These are phyloP conservation scores for Otolemur crassicaudatus DNA, from an alignment of 2,797 vertebrate species.

Conservation along the genomic window DNA sequence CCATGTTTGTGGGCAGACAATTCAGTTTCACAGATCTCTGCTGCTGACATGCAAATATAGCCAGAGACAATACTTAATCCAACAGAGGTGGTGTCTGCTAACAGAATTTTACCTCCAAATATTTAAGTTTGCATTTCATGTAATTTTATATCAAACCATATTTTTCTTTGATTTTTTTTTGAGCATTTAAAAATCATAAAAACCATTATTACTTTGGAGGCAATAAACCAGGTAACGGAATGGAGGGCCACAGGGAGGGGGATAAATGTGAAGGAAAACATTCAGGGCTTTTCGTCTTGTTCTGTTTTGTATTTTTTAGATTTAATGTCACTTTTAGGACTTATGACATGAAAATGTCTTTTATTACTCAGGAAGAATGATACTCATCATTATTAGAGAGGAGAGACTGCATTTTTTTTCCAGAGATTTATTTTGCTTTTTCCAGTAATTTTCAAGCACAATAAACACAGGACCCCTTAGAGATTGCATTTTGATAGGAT, in stretches of 20 bases:
- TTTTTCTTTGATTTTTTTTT: background rate
- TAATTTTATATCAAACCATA: background rate
- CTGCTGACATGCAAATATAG: fast-evolving
- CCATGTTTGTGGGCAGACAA: fast-evolving
- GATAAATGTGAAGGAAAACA: background rate
- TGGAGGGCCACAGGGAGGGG: background rate
- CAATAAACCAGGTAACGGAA: background rate
- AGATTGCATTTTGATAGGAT: background rate
- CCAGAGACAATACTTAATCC: background rate
- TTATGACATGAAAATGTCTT: background rate
- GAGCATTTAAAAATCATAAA: background rate
- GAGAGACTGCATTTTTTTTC: background rate
- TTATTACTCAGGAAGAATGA: background rate
- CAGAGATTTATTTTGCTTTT: background rate
- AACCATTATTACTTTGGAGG: background rate
- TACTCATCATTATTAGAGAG: fast-evolving
- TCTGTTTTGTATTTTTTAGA: background rate
- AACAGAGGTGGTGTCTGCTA: background rate
- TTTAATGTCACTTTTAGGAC: background rate
- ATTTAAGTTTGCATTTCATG: background rate
- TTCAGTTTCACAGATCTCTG: background rate
- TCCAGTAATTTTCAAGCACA: background rate
- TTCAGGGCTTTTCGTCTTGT: background rate
- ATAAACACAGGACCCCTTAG: background rate
- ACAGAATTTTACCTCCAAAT: background rate